These are phyloP conservation scores for Palaemon carinicauda DNA, from an alignment of 1,140 invertebrate genomes.

Conservation along the genomic window DNA sequence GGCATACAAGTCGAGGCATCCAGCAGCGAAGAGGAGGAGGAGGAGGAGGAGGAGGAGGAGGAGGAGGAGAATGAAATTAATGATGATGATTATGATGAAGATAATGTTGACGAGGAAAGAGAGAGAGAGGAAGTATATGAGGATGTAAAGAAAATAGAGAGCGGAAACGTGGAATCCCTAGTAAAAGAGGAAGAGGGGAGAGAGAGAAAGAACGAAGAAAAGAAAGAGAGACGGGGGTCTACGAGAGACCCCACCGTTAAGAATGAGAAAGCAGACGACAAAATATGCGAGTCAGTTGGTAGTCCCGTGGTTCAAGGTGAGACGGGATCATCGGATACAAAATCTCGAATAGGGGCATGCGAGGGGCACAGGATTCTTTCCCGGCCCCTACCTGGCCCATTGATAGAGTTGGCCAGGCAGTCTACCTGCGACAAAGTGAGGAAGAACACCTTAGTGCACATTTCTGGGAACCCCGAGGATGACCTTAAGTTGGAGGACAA, in stretches of 20 bases:
- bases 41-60: slow-evolving; percentile 17
- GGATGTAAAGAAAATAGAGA: not conserved
- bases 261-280: not conserved
- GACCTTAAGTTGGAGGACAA: not conserved
- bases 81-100: too few species aligned
- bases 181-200: not conserved
- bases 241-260: too few species aligned
- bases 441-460: slow-evolving; percentile 23
- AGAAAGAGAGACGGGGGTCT: too few species aligned
- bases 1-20: slow-evolving; percentile 39
- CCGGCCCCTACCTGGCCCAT: not conserved
- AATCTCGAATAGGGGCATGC: not conserved
- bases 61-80: not conserved
- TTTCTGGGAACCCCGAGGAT: not conserved
- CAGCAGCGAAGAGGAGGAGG: slow-evolving; percentile 39
- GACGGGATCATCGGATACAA: not conserved
- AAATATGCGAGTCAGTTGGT: not conserved
- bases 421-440: not conserved
- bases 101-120: not conserved
- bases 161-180: not conserved
- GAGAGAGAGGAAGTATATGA: not conserved
- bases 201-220: not conserved
- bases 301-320: not conserved
- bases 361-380: not conserved
- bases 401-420: not conserved